Evolutionary conservation across 2,113 vertebrate genomes (phyloP).

Genomic region (Hypanus sabinus): DNA sequence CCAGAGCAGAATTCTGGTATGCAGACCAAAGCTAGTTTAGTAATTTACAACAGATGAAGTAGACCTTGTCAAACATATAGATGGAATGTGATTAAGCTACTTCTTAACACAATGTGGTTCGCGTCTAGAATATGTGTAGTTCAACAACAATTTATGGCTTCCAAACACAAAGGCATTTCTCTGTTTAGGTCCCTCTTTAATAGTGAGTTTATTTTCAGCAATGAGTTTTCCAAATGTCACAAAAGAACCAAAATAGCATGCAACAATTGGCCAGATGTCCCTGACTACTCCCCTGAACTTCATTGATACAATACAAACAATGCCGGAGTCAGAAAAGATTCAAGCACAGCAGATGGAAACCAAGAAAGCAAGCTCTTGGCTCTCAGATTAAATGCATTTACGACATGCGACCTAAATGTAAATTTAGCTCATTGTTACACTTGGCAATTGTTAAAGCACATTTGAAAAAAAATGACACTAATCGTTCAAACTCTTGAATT

Average conservation of each 20-base stretch:
- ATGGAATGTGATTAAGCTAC: background rate
- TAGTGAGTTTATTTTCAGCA: background rate
- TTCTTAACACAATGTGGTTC: background rate
- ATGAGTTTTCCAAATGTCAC: background rate
- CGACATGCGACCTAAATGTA: background rate
- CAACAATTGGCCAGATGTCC: slow-evolving; percentile 14
- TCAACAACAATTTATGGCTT: background rate
- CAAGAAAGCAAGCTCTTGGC: background rate
- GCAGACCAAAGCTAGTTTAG: background rate
- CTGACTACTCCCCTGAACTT: background rate
- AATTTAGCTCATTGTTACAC: background rate
- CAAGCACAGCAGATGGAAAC: background rate
- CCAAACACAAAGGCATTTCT: background rate
- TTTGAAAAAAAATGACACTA: background rate
- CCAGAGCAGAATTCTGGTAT: background rate
- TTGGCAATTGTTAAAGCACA: background rate
- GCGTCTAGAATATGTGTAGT: background rate
- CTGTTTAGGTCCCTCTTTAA: background rate
- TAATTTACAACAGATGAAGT: slow-evolving; percentile 11
- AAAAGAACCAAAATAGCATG: background rate
- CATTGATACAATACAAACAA: background rate
- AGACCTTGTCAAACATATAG: background rate
- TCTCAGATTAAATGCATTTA: background rate
- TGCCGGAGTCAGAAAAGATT: background rate
- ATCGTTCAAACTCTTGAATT: background rate